These are phyloP conservation scores for Thecophora atra DNA, from an alignment of 2,888 invertebrate species.

Conservation along the genomic window DNA sequence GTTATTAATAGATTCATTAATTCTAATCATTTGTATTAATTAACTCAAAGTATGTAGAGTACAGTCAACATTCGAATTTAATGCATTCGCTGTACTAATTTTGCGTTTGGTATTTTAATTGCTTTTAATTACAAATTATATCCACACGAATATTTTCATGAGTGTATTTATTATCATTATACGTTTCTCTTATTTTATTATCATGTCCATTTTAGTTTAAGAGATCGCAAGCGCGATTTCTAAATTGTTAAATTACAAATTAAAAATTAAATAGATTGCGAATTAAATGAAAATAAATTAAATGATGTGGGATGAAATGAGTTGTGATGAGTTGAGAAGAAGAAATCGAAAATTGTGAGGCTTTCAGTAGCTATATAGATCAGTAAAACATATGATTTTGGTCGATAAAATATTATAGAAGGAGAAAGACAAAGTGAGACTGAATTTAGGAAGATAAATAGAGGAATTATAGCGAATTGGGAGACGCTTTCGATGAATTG, in stretches of 20 bases:
- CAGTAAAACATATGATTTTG: neutral
- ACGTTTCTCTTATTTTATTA: conserved; percentile 5
- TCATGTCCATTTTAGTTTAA: conserved; percentile 1
- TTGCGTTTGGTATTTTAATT: conserved; percentile 31
- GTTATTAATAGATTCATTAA: neutral
- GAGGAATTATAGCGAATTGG: too few relatives aligned
- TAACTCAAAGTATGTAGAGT: neutral
- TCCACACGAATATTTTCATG: conserved; percentile 6
- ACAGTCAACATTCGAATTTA: neutral
- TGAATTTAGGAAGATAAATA: neutral
- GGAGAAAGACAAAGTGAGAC: neutral
- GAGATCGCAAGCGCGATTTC: conserved; percentile 26
- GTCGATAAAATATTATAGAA: neutral
- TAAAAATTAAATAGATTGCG: conserved; percentile 37
- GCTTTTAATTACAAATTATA: conserved; percentile 31
- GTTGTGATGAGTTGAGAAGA: neutral
- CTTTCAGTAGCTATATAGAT: too few relatives aligned
- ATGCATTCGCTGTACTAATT: conserved; percentile 28
- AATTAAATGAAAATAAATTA: conserved; percentile 11
- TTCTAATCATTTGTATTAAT: conserved; percentile 10
- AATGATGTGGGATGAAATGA: neutral
- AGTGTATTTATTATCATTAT: conserved; percentile 2
- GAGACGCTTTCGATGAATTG: neutral
- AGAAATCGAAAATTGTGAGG: too few relatives aligned
- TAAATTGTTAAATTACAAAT: conserved; percentile 40